Evolutionary conservation across 2,888 invertebrate species (phyloP).

Genomic region (Catocala sponsa): DNA sequence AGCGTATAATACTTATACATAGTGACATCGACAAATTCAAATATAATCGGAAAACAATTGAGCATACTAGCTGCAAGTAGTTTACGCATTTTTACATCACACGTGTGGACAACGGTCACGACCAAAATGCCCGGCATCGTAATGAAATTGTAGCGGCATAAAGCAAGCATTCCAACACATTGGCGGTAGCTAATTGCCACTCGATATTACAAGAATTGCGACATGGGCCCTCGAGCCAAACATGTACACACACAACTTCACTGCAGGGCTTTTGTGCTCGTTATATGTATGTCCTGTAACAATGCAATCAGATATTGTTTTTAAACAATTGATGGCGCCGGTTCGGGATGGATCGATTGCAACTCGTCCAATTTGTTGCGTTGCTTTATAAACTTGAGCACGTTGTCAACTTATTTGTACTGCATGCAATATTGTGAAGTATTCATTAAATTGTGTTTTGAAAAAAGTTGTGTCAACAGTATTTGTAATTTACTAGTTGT

Average conservation of each 20-base stretch:
- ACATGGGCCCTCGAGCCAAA: constrained; percentile 27
- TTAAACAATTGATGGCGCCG: constrained; percentile 48
- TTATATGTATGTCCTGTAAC: constrained; percentile 53
- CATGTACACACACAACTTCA: constrained; percentile 38
- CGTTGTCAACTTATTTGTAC: too few relatives aligned
- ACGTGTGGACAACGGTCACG: not conserved
- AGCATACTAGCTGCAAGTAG: too few relatives aligned
- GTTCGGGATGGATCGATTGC: constrained; percentile 17
- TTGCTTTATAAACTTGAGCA: too few relatives aligned
- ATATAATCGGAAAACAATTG: too few relatives aligned
- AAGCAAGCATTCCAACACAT: constrained; percentile 32
- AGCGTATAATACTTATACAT: too few relatives aligned
- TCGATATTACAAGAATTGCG: constrained; percentile 46
- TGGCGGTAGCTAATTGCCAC: constrained; percentile 43
- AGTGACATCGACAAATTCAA: too few relatives aligned
- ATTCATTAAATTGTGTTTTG: too few relatives aligned
- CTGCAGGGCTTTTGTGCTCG: constrained; percentile 40
- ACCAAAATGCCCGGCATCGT: constrained; percentile 22
- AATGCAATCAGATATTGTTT: constrained; percentile 67
- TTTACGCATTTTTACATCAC: too few relatives aligned
- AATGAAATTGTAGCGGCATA: constrained; percentile 28
- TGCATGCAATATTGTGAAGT: too few relatives aligned
- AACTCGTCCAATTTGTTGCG: constrained; percentile 32
- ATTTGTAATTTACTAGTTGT: too few relatives aligned
- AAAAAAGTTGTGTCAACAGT: too few relatives aligned